Evolutionary conservation across 23 tunicate species (phyloP), one percentile per base, ranked within the genome.

Genomic region (Halocynthia roretzi): DNA sequence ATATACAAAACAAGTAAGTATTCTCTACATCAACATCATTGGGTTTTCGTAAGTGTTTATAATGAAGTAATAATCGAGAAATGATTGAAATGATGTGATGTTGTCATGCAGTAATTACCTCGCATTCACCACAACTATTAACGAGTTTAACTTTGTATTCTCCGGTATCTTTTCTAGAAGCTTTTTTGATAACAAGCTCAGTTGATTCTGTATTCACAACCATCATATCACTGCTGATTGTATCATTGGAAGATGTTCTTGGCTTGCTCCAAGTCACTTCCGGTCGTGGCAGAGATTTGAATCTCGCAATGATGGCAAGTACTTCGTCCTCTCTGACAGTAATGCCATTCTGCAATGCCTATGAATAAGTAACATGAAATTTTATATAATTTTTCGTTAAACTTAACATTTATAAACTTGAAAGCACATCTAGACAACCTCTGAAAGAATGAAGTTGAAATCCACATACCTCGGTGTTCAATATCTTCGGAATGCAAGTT

Each of bases 131-230:
- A 62, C 78, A 85, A 61, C 86, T 92, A 69, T 92, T 92, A 9
- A 78, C 58, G 54, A 92, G 60, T 50, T 68, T 31, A 6, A 76
- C 87, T 68, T 68, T 62, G 71, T 92, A 92, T 62, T 69, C 81
- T 40, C 98, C 98, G 50, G 92, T 82, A 53, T 92, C 98, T 4
- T 81, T 78, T 15, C 85, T 78, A 56, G 85, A 87, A 18, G 75
- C 87, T 51, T 80, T 79, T 62, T 86, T 85, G 54, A 92, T 92
- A 20, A 92, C 80, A 53, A 84, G 80, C 57, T 92, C 98, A 53
- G 98, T 87, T 8, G 65, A 40, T 23, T 82, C 85, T 17, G 67
- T 8, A 40, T 76, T 65, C 9, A 85, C 53, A 7, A 85, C 83
- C 5, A 75, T 81, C 78, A 83, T 77, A 15, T 84, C 82, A 5